Evolutionary conservation across 2,888 invertebrate genomes (phyloP), one percentile per base, ranked within the genome.

Genomic region (Heliconius ethilla): DNA sequence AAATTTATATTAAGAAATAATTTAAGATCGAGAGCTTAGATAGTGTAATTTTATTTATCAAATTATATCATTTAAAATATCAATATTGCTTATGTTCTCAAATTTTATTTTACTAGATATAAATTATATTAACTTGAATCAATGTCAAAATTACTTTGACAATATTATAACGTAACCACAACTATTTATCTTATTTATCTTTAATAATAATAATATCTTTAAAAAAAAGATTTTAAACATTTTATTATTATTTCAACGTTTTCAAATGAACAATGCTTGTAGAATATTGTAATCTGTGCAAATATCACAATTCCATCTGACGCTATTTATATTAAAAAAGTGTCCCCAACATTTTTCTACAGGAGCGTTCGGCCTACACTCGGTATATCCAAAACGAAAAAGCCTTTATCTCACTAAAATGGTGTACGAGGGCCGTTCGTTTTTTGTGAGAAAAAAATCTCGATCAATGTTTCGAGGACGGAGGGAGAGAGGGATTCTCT

Each of bases 391-490:
- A 90, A 91, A 91, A 91, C 84, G 88, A 90, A 90, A 87, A 90
- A 88, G 87, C 85, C 85, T 84, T 89, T 91, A 90, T 90, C 90
- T 88, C 81, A 78, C 83, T 89, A 90, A 89, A 89, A 91, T 90
- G 91, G 91, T 90, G 89, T 88, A 87, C 83, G 81, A 82, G 80
- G 83, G 85, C 83, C 83, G 85, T 86, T 86, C 83, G 86, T 86
- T 88, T 91, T 90, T 90, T 88, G 86, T 85, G 79, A 84, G 84
- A 87, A 90, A 91, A 91, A 92, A 90, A 89, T 89, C 87, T 85
- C 88, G 92, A 92, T 93, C 93, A 92, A 93, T 93, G 93, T 92
- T 90, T 88, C 87, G 88, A 87, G 87, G 88, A 84, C 83, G 86
- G 86, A 83, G 87, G 86, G 86, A 86, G 87, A 86, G 87, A 86